A percentile compares a stretch with the other conserved stretches of the same genome.
Conservation (phyloP, 2,888 invertebrate species). For the Spicauda simplicius region DNA sequence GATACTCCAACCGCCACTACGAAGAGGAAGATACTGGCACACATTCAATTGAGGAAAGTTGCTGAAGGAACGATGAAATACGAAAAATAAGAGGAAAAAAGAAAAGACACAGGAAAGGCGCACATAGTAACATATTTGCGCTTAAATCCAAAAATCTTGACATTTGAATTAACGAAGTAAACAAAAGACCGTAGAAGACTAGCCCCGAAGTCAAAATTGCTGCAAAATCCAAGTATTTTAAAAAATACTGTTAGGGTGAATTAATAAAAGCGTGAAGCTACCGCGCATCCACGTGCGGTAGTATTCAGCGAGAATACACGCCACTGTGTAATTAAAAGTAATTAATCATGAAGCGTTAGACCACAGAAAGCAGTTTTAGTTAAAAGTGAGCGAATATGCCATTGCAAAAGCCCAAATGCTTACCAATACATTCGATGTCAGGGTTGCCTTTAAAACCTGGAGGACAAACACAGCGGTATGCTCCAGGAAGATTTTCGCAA, state of each 20-base stretch:
- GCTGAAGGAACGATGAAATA: conserved; percentile 21
- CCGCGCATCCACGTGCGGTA: conserved; percentile 70
- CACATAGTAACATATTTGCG: conserved; percentile 25
- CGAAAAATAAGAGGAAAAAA: conserved; percentile 7
- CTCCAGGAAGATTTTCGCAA: conserved; percentile 92
- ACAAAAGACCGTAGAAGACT: conserved; percentile 28
- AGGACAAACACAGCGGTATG: conserved; percentile 92
- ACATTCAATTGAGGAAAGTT: conserved; percentile 44
- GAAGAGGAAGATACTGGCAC: conserved; percentile 72
- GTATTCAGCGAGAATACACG: conserved; percentile 76
- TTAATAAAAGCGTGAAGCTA: conserved; percentile 82
- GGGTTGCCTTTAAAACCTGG: conserved; percentile 93
- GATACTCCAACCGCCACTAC: conserved; percentile 76
- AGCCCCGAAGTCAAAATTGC: conserved; percentile 14
- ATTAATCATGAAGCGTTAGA: conserved; percentile 74
- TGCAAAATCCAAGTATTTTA: conserved; percentile 18
- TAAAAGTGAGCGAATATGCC: conserved; percentile 51
- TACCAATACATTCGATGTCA: conserved; percentile 90
- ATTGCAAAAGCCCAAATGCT: conserved; percentile 52
- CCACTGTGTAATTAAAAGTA: conserved; percentile 50
- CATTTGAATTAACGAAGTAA: conserved; percentile 8
- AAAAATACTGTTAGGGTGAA: conserved; percentile 40
- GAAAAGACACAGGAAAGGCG: conserved; percentile 4
- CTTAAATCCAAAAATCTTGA: conserved; percentile 10
- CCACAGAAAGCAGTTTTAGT: conserved; percentile 57